Evolutionary conservation across 2,888 invertebrate species (phyloP), one percentile per base, ranked within the genome.

Genomic region (Cheilosia urbana): DNA sequence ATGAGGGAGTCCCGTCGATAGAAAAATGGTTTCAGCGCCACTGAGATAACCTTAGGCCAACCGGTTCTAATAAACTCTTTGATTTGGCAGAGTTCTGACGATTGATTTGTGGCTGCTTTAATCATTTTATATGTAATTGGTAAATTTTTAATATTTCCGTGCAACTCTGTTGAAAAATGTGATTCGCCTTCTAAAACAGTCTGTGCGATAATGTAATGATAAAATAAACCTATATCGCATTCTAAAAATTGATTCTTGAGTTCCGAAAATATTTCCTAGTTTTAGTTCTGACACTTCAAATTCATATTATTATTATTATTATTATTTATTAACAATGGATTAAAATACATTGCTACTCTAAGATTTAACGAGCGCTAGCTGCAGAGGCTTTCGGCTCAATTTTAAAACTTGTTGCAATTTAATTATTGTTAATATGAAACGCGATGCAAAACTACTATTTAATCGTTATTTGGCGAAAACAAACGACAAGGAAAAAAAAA

Each of bases 181-280:
- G 47, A 63, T 34, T 63, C 42, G 15, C 66, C 57, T 49, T 84
- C 84, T 2, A 87, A 27, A 4, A 60, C 62, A 21, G 80, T 60
- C 37, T 83, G 84, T 34, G 84, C 84, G 42, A 80, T 80, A 34
- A 87, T 66, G 45, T 63, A 77, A 47, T 87, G n/a, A n/a, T n/a
- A n/a, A n/a, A n/a, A n/a, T n/a, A n/a, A n/a, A 88, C 11, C 84
- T 68, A 37, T 65, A 87, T 11, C 83, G 51, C 11, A 71, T 55
- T 34, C 85, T 75, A 21, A 87, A 88, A 9, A 78, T 58, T 4
- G 87, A 87, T 51, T 71, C 77, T 65, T 81, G 66, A 19, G 47
- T 42, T n/a, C 87, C 82, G 75, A 87, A 88, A 21, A 87, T 63
- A n/a, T 21, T 69, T 34, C 40, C 82, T 3, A 87, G 57, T 24